phyloP scores from a whole-genome alignment of 1,140 invertebrate genomes.

The Platyscapa corneri region DNA sequence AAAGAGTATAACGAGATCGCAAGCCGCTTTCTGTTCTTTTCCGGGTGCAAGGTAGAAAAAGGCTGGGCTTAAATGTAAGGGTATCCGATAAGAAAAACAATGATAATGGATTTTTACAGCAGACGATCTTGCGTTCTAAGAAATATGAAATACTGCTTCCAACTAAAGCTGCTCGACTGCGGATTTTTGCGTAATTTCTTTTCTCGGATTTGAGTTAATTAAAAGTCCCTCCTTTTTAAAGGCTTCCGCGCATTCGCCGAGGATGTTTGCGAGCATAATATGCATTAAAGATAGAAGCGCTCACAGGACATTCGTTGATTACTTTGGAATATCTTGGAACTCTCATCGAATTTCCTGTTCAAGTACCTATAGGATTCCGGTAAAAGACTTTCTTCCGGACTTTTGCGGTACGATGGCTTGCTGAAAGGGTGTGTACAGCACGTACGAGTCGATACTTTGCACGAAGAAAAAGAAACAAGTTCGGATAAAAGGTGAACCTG shows the following conservation, averaged over 20 bases:
- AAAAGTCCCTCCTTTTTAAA: neutral
- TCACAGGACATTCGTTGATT: too few relatives aligned
- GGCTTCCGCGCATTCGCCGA: neutral
- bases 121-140: neutral
- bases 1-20: neutral
- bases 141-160: neutral
- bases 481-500: conserved; percentile 1
- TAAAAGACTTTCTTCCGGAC: conserved; percentile 21
- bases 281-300: too few relatives aligned
- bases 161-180: too few relatives aligned
- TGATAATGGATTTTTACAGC: neutral
- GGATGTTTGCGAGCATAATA: neutral
- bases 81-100: neutral
- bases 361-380: neutral
- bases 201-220: neutral
- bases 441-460: conserved; percentile 10
- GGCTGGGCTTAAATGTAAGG: neutral
- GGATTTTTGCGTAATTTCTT: neutral
- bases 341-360: neutral
- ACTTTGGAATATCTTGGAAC: neutral
- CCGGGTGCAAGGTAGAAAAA: neutral
- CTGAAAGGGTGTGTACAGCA: neutral
- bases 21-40: neutral
- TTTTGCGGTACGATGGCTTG: conserved; percentile 1
- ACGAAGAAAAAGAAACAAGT: neutral